Evolutionary conservation across 2,113 vertebrate species (phyloP).

Genomic region (Cygnus atratus): DNA sequence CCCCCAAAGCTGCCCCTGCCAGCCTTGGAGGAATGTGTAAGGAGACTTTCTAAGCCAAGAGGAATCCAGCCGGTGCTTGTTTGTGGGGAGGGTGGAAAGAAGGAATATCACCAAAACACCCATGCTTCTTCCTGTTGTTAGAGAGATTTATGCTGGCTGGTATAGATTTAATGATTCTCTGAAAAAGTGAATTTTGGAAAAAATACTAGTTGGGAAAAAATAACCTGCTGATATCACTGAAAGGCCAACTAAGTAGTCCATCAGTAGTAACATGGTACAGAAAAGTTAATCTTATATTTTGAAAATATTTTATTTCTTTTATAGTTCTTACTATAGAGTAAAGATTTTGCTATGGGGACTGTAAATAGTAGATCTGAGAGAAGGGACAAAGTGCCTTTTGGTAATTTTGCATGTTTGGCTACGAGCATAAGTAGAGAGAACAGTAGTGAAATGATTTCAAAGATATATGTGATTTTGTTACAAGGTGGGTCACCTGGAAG

Average conservation of each 20-base stretch:
- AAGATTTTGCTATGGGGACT: neutral
- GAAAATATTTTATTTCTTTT: neutral
- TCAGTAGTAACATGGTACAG: neutral
- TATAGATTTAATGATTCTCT: neutral
- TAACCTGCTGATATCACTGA: neutral
- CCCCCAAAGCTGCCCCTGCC: neutral
- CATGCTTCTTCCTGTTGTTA: neutral
- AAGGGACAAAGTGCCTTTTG: neutral
- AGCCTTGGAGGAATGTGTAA: neutral
- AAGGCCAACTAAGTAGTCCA: neutral
- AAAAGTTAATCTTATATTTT: neutral
- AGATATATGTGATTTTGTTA: neutral
- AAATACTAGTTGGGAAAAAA: neutral
- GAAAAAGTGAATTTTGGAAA: neutral
- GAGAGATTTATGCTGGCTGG: neutral
- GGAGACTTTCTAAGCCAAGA: neutral
- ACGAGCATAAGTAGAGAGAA: neutral
- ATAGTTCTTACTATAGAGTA: neutral
- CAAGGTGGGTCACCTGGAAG: neutral
- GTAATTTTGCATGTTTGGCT: neutral
- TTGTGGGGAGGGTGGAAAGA: neutral
- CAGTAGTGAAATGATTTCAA: neutral
- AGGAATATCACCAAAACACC: neutral
- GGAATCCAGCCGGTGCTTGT: neutral
- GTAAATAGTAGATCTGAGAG: neutral